Conservation (phyloP, 2,797 vertebrate species). For the Zalophus californianus region DNA sequence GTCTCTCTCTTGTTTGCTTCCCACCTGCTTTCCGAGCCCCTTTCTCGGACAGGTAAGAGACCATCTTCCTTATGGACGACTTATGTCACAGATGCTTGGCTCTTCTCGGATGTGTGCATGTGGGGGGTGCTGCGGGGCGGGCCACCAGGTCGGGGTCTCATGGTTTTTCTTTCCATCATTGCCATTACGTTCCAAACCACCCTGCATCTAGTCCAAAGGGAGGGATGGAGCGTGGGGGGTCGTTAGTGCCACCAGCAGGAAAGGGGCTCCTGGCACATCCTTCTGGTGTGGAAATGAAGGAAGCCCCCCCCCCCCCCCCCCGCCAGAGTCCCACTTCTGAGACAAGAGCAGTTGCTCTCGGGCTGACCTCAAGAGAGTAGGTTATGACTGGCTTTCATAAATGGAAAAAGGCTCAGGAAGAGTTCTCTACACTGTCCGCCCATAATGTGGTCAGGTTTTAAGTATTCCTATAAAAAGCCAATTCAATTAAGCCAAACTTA, state of each 20-base stretch:
- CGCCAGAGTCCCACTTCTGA: neutral
- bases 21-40: constrained; percentile 90
- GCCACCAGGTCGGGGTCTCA: neutral
- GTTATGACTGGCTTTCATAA: neutral
- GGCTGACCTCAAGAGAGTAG: neutral
- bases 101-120: constrained; percentile 73
- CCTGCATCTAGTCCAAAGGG: neutral
- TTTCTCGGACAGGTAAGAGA: constrained; percentile 92
- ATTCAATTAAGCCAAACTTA: neutral
- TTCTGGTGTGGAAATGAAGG: rapidly evolving
- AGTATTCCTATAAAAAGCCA: neutral
- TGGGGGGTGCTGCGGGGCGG: neutral
- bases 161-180: neutral
- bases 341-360: neutral
- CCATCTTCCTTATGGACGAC: neutral
- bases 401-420: neutral
- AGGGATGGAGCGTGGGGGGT: neutral
- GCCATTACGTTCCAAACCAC: neutral
- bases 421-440: neutral
- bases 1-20: constrained; percentile 87
- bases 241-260: neutral
- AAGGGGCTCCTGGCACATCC: neutral
- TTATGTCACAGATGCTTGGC: neutral
- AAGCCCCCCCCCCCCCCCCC: neutral
- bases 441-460: neutral